Evolutionary conservation across 1,140 invertebrate genomes (phyloP).

Genomic region (Drosophila tani): DNA sequence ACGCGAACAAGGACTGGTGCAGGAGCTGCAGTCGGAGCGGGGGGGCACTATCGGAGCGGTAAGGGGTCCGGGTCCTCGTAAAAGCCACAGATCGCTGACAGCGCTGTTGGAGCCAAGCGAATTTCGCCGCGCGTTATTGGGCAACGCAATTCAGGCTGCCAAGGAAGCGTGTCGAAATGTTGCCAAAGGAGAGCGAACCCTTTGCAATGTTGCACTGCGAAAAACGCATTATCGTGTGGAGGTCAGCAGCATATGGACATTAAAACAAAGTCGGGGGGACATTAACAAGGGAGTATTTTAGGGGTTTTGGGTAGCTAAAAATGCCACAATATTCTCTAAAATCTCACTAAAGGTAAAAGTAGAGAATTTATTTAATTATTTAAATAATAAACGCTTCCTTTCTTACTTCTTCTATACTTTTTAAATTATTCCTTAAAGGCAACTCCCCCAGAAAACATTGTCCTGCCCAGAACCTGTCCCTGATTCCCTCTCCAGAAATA

Average conservation of each 20-base stretch:
- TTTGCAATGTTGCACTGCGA: constrained; percentile 63
- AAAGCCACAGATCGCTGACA: constrained; percentile 78
- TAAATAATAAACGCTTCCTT: background rate
- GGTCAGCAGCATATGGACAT: background rate
- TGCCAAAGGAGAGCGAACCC: constrained; percentile 53
- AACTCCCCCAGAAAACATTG: background rate
- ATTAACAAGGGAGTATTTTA: background rate
- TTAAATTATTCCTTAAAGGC: background rate
- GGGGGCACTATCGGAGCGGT: background rate
- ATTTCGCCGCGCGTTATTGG: constrained; percentile 76
- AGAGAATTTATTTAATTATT: background rate
- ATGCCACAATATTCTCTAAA: background rate
- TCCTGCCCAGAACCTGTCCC: background rate
- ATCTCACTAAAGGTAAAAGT: background rate
- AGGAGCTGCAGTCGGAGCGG: background rate
- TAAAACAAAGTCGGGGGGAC: background rate
- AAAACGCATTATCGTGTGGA: constrained; percentile 21
- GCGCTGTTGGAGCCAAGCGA: constrained; percentile 72
- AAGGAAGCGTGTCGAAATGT: constrained; percentile 71
- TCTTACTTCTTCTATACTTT: background rate
- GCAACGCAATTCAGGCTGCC: constrained; percentile 69
- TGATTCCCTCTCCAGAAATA: background rate
- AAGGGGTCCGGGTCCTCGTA: constrained; percentile 49
- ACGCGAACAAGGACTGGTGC: constrained; percentile 25
- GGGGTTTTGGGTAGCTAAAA: background rate